These are phyloP conservation scores for Amniataba percoides DNA, from an alignment of 2,797 vertebrate species.

Conservation along the genomic window DNA sequence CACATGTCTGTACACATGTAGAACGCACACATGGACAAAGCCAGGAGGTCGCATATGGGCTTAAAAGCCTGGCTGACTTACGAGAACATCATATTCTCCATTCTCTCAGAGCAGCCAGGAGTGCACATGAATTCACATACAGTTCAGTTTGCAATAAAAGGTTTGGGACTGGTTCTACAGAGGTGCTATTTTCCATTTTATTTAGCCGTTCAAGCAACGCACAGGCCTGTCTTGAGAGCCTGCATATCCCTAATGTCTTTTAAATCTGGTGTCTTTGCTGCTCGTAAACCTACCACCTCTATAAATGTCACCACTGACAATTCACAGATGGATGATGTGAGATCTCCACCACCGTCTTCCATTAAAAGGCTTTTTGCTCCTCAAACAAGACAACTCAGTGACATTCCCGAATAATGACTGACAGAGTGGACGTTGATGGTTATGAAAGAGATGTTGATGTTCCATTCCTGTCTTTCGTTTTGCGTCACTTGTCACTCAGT, in stretches of 20 bases:
- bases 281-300: constrained; percentile 22
- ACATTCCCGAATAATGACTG: constrained; percentile 44
- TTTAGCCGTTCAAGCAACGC: neutral
- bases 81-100: constrained; percentile 15
- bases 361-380: constrained; percentile 44
- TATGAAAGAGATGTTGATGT: constrained; percentile 27
- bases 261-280: constrained; percentile 19
- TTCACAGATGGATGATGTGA: constrained; percentile 40
- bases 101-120: neutral
- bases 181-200: constrained; percentile 10
- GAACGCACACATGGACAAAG: constrained; percentile 6
- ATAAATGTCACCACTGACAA: constrained; percentile 58
- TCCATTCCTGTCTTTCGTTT: constrained; percentile 23
- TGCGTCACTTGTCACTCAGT: constrained; percentile 20
- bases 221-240: constrained; percentile 12
- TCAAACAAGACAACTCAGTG: constrained; percentile 29
- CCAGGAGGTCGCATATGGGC: constrained; percentile 34
- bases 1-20: neutral
- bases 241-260: constrained; percentile 36
- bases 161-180: neutral
- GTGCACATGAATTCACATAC: neutral
- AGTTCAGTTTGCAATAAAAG: constrained; percentile 4
- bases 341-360: constrained; percentile 31
- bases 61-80: constrained; percentile 27
- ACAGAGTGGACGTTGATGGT: constrained; percentile 11